These are phyloP conservation scores for Anticlea derivata DNA, from an alignment of 2,888 invertebrate genomes.

Conservation along the genomic window DNA sequence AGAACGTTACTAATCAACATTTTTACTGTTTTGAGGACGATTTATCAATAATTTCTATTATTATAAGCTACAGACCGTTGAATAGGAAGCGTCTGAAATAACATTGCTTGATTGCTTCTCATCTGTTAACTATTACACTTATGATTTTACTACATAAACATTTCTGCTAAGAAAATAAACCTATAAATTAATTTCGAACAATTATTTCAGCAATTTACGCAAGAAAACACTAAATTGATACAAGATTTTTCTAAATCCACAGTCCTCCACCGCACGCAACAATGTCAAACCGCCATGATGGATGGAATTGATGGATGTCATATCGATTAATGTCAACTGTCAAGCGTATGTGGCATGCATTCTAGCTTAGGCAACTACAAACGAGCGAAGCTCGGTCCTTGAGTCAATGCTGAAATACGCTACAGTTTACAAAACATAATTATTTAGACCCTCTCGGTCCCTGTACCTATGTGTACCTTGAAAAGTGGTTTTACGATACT, in stretches of 20 bases:
- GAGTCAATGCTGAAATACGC: too few relatives aligned
- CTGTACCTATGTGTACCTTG: too few relatives aligned
- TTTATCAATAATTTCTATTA: slow-evolving; percentile 35
- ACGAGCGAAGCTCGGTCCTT: too few relatives aligned
- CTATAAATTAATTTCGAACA: neutral
- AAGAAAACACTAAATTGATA: neutral
- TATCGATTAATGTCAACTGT: neutral
- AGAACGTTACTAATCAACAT: slow-evolving; percentile 43
- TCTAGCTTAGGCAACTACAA: too few relatives aligned
- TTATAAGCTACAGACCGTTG: slow-evolving; percentile 45
- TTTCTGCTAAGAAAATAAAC: slow-evolving; percentile 1
- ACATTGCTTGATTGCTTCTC: slow-evolving; percentile 48
- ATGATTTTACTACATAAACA: neutral
- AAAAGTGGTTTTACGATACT: too few relatives aligned
- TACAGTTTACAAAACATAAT: too few relatives aligned
- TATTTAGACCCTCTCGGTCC: too few relatives aligned
- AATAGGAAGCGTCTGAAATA: slow-evolving; percentile 65
- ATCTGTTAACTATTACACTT: slow-evolving; percentile 1
- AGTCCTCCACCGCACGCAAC: neutral
- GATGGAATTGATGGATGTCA: too few relatives aligned
- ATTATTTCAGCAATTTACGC: neutral
- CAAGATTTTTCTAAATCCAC: slow-evolving; percentile 6
- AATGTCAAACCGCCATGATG: slow-evolving; percentile 53
- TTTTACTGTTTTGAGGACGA: slow-evolving; percentile 37
- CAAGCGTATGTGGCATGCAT: neutral